A percentile compares a stretch with the other conserved stretches of the same genome.
Evolutionary conservation across 2,113 vertebrate species (phyloP).

Genomic region (Jaculus jaculus): DNA sequence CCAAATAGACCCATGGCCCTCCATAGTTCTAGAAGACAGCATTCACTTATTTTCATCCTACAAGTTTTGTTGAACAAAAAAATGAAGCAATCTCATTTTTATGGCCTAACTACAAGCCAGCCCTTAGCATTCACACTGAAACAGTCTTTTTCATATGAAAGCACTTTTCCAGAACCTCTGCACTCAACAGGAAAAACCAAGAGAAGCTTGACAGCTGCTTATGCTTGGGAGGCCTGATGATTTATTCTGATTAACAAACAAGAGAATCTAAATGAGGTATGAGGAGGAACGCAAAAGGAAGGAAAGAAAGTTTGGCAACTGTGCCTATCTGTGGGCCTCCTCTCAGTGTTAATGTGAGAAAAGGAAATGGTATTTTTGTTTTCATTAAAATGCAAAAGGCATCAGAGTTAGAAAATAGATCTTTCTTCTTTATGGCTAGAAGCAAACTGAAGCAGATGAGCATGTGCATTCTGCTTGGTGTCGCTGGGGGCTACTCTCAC

Average conservation of each 20-base stretch:
- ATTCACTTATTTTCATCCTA: not conserved
- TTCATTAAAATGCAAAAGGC: slow-evolving; percentile 78
- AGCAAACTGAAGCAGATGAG: slow-evolving; percentile 60
- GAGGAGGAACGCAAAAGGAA: slow-evolving; percentile 25
- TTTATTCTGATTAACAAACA: slow-evolving; percentile 70
- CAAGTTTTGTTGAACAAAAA: slow-evolving; percentile 20
- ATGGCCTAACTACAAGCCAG: not conserved
- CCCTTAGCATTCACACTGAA: not conserved
- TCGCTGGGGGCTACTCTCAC: slow-evolving; percentile 11
- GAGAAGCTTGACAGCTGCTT: slow-evolving; percentile 11
- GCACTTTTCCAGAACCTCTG: not conserved
- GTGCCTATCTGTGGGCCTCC: slow-evolving; percentile 54
- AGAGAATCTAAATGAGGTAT: not conserved
- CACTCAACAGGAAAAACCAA: not conserved
- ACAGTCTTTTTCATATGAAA: not conserved
- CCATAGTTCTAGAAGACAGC: not conserved
- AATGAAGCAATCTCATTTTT: not conserved
- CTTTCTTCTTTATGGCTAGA: slow-evolving; percentile 58
- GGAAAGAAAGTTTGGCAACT: slow-evolving; percentile 66
- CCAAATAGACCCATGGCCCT: not conserved
- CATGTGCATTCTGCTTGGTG: slow-evolving; percentile 37
- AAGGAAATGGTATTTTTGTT: slow-evolving; percentile 76
- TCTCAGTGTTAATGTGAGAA: slow-evolving; percentile 65
- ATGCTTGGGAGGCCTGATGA: slow-evolving; percentile 41
- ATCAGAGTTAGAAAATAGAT: slow-evolving; percentile 72